Conservation (phyloP, 2,888 invertebrate species). For the Eristalis intricaria region DNA sequence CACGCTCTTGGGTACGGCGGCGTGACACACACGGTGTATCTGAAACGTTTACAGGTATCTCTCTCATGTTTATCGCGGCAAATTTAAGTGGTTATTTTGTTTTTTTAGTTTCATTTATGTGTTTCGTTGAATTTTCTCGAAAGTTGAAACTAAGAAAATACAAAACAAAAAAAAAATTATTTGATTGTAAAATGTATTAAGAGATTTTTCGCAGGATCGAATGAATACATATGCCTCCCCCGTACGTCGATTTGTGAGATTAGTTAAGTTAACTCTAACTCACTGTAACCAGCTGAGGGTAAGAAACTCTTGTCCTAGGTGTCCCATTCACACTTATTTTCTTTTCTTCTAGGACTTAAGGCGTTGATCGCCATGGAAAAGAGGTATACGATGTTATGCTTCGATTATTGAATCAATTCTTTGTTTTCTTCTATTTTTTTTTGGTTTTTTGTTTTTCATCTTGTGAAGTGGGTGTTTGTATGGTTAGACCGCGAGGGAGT, state of each 20-base stretch:
- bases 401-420: background rate
- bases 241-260: conserved; percentile 1
- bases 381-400: background rate
- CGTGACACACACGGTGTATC: background rate
- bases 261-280: background rate
- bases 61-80: conserved; percentile 3
- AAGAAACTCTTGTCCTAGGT: background rate
- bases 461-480: background rate
- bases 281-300: background rate
- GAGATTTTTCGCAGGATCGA: background rate
- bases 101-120: conserved; percentile 4
- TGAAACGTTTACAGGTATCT: conserved; percentile 8
- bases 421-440: background rate
- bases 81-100: background rate
- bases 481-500: background rate
- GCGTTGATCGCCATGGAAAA: background rate
- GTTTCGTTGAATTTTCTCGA: background rate
- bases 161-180: background rate
- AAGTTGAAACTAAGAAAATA: background rate
- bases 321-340: conserved; percentile 1
- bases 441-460: background rate
- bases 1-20: conserved; percentile 1
- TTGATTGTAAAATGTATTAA: background rate
- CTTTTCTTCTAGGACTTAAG: background rate
- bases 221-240: background rate